These are phyloP conservation scores for Chelmon rostratus DNA, from an alignment of 2,797 vertebrate genomes.

Conservation along the genomic window DNA sequence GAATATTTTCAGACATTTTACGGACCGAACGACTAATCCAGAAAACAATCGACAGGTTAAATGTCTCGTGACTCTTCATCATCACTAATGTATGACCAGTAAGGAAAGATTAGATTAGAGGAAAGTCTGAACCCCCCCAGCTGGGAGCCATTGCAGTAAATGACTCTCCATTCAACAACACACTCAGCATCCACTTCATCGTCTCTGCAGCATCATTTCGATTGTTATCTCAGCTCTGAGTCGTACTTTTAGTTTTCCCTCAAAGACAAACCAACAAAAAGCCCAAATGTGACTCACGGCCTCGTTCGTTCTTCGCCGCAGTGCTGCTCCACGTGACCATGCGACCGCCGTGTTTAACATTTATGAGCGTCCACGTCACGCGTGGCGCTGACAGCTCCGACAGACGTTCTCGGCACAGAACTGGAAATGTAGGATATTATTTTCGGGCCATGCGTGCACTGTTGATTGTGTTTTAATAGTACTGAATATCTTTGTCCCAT, in stretches of 20 bases:
- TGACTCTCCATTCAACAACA: background rate
- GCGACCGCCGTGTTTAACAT: conserved; percentile 30
- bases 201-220: conserved; percentile 14
- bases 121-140: background rate
- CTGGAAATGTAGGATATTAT: conserved; percentile 8
- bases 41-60: no score
- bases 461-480: conserved; percentile 69
- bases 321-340: conserved; percentile 17
- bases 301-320: background rate
- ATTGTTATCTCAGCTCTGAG: conserved; percentile 64
- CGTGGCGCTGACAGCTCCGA: conserved; percentile 32
- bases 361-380: background rate
- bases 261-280: conserved; percentile 34
- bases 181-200: background rate
- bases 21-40: no score
- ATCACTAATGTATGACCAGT: no score
- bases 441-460: conserved; percentile 69
- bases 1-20: no score
- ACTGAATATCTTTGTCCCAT: conserved; percentile 47
- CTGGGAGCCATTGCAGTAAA: background rate
- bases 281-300: conserved; percentile 16
- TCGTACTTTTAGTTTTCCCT: conserved; percentile 37
- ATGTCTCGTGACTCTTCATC: no score
- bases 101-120: no score
- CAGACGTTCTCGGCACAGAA: conserved; percentile 29